A percentile compares a stretch with the other conserved stretches of the same genome.
phyloP scores from a whole-genome alignment of 2,888 invertebrate genomes.

The Lasiommata megera region DNA sequence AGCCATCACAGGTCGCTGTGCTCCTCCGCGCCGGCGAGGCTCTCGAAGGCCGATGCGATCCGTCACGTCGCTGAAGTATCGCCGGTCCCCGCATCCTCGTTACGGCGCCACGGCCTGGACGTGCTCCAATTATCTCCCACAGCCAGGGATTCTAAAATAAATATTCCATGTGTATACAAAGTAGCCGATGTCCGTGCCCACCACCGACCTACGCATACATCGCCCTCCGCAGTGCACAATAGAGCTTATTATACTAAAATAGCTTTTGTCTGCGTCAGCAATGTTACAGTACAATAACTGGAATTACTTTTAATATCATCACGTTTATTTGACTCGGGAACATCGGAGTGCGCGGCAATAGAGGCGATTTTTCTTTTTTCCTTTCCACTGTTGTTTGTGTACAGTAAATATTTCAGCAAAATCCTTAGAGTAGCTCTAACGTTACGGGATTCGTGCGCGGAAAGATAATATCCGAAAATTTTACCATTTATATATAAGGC shows the following conservation, averaged over 20 bases:
- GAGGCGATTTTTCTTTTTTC: background rate
- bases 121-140: background rate
- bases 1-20: background rate
- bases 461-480: conserved; percentile 4
- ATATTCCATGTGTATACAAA: background rate
- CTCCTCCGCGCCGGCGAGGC: background rate
- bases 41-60: background rate
- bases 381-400: background rate
- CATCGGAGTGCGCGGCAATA: background rate
- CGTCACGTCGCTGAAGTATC: background rate
- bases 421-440: conserved; percentile 1
- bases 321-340: no score
- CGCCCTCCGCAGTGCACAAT: background rate
- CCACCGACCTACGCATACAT: background rate
- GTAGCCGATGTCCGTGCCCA: background rate
- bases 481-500: conserved; percentile 5
- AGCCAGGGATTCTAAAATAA: background rate
- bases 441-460: conserved; percentile 8
- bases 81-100: background rate
- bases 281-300: no score
- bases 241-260: no score
- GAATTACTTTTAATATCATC: no score
- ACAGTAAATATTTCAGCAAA: background rate
- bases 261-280: no score
- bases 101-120: background rate